phyloP scores from a whole-genome alignment of 2,888 invertebrate species.

The Dicyrtomina minuta region DNA sequence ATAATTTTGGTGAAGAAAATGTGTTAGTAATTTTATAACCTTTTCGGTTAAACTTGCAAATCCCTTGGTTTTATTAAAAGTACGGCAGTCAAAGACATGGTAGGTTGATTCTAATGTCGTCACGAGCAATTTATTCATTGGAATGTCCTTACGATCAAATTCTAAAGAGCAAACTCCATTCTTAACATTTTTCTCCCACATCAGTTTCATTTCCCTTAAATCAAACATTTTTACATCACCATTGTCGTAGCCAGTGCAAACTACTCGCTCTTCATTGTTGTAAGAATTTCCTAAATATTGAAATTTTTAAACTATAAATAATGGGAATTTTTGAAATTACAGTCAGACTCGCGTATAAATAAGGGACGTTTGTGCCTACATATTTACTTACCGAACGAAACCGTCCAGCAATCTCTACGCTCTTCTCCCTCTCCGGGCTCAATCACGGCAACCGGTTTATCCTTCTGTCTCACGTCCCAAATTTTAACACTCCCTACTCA shows the following conservation, averaged over 20 bases:
- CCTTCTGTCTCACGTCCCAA: slow-evolving; percentile 91
- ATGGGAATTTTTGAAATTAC: not conserved
- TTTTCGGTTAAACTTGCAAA: slow-evolving; percentile 68
- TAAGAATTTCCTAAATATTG: slow-evolving; percentile 82
- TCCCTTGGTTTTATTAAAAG: slow-evolving; percentile 82
- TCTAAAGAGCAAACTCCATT: slow-evolving; percentile 76
- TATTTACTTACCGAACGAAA: slow-evolving; percentile 70
- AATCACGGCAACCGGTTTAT: slow-evolving; percentile 85
- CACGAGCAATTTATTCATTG: slow-evolving; percentile 90
- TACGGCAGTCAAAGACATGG: slow-evolving; percentile 83
- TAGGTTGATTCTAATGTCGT: slow-evolving; percentile 90
- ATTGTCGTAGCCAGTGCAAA: slow-evolving; percentile 93
- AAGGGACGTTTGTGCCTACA: too few relatives aligned
- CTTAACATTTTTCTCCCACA: slow-evolving; percentile 89
- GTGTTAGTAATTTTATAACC: too few relatives aligned
- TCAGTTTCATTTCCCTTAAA: slow-evolving; percentile 74
- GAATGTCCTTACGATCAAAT: slow-evolving; percentile 89
- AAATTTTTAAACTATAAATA: slow-evolving; percentile 4
- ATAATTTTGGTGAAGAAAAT: too few relatives aligned
- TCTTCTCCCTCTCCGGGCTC: slow-evolving; percentile 70
- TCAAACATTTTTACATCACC: slow-evolving; percentile 95
- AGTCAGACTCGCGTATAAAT: not conserved
- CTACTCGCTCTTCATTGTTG: slow-evolving; percentile 78
- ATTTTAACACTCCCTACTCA: slow-evolving; percentile 77
- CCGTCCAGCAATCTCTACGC: slow-evolving; percentile 89